Base-by-base conservation (phyloP, 2,888 invertebrate species). In the Spodoptera picta region DNA sequence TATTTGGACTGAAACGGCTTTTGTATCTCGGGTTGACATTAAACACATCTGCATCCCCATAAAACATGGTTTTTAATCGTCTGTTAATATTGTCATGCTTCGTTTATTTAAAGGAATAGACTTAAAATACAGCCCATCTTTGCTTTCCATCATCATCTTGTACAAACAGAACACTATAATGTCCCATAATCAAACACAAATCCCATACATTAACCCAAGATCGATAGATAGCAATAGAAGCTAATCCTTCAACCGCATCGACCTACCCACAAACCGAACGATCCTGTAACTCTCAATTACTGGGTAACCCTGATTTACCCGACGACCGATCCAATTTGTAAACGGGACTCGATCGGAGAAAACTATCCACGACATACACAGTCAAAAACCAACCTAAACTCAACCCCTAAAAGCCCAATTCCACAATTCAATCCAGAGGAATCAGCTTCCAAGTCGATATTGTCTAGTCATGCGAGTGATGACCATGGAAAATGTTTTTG, bases 231-330 rank as follows among this genome's bases (percentile, higher is more conserved):
- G 85, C 84, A 86, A 89, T 90, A 87, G 86, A 82, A 81, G 79
- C 61, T 93, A 93, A 94, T 94, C 93, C 94, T 92, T 93, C 92
- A 92, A 91, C 92, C 92, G 85, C 84, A 62, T 54, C 81, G 79
- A 84, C 84, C 85, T 83, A 84, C 82, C 88, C 83, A 59, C 84
- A 82, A 88, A 89, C 92, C 92, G 87, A 93, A 93, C 90, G 89
- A 92, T 90, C 91, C 92, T 90, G 88, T 94, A 93, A 93, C 92
- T 94, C 94, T 94, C 94, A 93, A 94, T 94, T 94, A 94, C 94
- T 87, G 90, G 90, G 85, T 89, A 87, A 92, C 93, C 93, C 94
- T 90, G 93, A 93, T 92, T 91, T 90, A 92, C 90, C 92, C 93
- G 68, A 87, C 90, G 90, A 92, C 92, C 92, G 87, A 93, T 91